Evolutionary conservation across 2,888 invertebrate species (phyloP).

Genomic region (Hypomecis punctinalis): DNA sequence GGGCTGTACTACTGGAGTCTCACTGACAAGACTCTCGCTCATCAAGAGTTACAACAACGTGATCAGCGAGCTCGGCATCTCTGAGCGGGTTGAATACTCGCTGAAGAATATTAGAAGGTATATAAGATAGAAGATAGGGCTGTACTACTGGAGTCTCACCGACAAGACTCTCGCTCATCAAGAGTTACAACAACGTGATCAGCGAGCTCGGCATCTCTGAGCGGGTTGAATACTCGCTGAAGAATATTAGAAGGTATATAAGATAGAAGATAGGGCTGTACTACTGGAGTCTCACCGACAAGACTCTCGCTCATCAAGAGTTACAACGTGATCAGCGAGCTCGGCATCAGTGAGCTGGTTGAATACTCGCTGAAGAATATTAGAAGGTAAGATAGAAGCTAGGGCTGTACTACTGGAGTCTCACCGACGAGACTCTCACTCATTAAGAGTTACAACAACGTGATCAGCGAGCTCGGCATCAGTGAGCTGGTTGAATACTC

Average conservation of each 20-base stretch:
- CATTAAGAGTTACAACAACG: conserved; percentile 86
- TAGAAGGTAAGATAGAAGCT: no score
- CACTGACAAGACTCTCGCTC: no score
- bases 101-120: no score
- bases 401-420: conserved; percentile 93
- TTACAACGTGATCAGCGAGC: conserved; percentile 78
- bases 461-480: conserved; percentile 74
- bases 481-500: conserved; percentile 51
- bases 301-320: conserved; percentile 89
- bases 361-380: no score
- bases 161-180: conserved; percentile 91
- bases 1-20: no score
- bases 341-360: conserved; percentile 65
- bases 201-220: conserved; percentile 75
- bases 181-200: conserved; percentile 84
- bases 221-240: no score
- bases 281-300: conserved; percentile 94
- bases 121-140: conserved; percentile 74
- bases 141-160: conserved; percentile 94
- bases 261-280: conserved; percentile 84
- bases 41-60: no score
- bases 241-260: no score
- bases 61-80: no score
- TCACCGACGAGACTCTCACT: conserved; percentile 93
- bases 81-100: no score